Percentiles rank a stretch among this genome's conserved stretches.
phyloP scores from a whole-genome alignment of 2,113 vertebrate genomes.

The Macaca fascicularis region T2T-MFA8v1.1 NC_088391.1:5508501-5509000 shows the following conservation, averaged over 20 bases:
- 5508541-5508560: constrained; percentile 80
- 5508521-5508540: constrained; percentile 76
- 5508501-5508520: constrained; percentile 82
- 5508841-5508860: constrained; percentile 74
- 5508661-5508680: constrained; percentile 78
- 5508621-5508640: constrained; percentile 80
- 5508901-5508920: constrained; percentile 73
- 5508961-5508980: constrained; percentile 87
- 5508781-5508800: constrained; percentile 73
- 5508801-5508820: constrained; percentile 67
- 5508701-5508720: constrained; percentile 72
- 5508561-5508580: constrained; percentile 76
- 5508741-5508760: constrained; percentile 66
- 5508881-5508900: constrained; percentile 75
- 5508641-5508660: constrained; percentile 81
- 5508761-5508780: constrained; percentile 65
- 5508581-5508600: constrained; percentile 47
- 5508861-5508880: constrained; percentile 80
- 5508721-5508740: constrained; percentile 65
- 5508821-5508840: constrained; percentile 72
- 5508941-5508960: constrained; percentile 77
- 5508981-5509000: constrained; percentile 82
- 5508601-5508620: constrained; percentile 74
- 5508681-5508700: constrained; percentile 81
- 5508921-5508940: constrained; percentile 78